These are phyloP conservation scores for Axea sp. DNA, from an alignment of 2,888 invertebrate species.

Conservation along the genomic window DNA sequence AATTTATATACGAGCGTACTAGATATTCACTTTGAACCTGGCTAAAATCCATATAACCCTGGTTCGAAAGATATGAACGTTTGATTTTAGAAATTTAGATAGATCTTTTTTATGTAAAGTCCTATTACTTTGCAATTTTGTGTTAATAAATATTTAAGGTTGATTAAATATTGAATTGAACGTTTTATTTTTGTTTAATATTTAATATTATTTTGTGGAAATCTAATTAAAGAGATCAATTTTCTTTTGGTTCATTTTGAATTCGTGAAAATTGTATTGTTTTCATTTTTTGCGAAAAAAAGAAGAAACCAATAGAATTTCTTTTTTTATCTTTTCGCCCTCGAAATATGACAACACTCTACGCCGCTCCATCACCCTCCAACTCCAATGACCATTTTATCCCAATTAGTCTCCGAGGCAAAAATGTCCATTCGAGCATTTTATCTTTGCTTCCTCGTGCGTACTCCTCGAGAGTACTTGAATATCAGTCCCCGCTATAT, in stretches of 20 bases:
- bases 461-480: conserved; percentile 26
- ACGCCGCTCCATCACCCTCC: conserved; percentile 10
- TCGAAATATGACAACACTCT: conserved; percentile 16
- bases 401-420: conserved; percentile 35
- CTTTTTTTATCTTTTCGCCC: background rate
- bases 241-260: too few relatives aligned
- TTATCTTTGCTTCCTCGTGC: conserved; percentile 20
- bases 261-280: too few relatives aligned
- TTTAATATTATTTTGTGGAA: too few relatives aligned
- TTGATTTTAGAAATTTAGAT: too few relatives aligned
- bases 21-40: conserved; percentile 22
- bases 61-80: background rate
- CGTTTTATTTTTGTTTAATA: too few relatives aligned
- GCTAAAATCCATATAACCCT: background rate
- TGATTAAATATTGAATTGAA: too few relatives aligned
- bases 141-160: too few relatives aligned
- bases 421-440: conserved; percentile 31
- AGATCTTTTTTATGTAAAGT: too few relatives aligned
- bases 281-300: too few relatives aligned
- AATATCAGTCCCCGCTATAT: conserved; percentile 16
- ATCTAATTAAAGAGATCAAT: too few relatives aligned
- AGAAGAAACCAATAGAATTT: too few relatives aligned
- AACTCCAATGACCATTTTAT: conserved; percentile 19
- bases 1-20: conserved; percentile 20
- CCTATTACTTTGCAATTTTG: too few relatives aligned